Conservation (phyloP, 2,888 invertebrate species). For the Plagiodera versicolora region DNA sequence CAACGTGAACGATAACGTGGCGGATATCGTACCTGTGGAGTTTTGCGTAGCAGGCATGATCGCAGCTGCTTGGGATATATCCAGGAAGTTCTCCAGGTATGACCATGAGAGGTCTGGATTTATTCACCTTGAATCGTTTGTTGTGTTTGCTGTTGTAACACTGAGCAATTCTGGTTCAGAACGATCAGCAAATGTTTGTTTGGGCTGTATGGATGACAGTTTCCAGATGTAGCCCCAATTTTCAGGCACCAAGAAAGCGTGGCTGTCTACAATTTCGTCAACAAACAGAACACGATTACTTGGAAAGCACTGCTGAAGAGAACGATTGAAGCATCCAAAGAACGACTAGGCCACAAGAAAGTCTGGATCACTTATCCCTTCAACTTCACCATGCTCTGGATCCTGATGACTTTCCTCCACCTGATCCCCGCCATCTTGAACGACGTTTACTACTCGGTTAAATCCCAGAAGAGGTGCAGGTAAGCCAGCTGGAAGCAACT, state of each 20-base stretch:
- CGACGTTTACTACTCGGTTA: background rate
- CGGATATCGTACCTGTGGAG: constrained; percentile 70
- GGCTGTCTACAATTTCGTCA: background rate
- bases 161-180: no score
- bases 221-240: no score
- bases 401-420: background rate
- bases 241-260: background rate
- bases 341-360: background rate
- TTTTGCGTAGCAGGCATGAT: constrained; percentile 64
- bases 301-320: background rate
- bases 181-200: no score
- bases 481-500: no score
- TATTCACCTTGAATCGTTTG: no score
- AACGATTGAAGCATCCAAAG: background rate
- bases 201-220: no score
- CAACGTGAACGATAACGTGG: constrained; percentile 58
- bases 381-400: background rate
- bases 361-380: background rate
- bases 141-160: no score
- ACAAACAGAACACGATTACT: background rate
- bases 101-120: no score
- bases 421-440: background rate
- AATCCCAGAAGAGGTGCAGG: background rate
- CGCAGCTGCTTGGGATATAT: constrained; percentile 59
- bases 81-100: background rate